These are phyloP conservation scores for Eubucco bourcierii DNA, from an alignment of 2,113 vertebrate species.

Conservation along the genomic window DNA sequence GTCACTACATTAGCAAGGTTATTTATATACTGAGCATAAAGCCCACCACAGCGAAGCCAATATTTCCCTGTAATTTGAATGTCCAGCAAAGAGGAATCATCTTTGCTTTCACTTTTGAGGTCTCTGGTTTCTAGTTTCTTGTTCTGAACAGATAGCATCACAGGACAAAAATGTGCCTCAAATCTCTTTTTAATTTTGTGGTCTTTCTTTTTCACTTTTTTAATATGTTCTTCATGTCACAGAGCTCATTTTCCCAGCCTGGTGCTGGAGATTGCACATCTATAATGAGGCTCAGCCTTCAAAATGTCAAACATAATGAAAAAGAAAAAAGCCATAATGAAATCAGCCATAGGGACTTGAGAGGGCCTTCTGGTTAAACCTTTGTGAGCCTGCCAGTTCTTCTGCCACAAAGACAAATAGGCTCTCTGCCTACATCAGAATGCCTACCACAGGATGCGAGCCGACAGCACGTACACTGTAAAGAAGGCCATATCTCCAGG, in stretches of 20 bases:
- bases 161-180: background rate
- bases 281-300: constrained; percentile 33
- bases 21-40: background rate
- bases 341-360: background rate
- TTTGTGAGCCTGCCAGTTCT: background rate
- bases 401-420: background rate
- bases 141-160: background rate
- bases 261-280: background rate
- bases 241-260: constrained; percentile 23
- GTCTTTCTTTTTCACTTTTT: background rate
- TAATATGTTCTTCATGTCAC: background rate
- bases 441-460: background rate
- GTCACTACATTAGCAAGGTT: background rate
- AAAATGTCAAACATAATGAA: constrained; percentile 56
- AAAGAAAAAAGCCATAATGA: background rate
- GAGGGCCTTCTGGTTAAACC: background rate
- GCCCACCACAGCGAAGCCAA: background rate
- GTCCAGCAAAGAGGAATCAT: background rate
- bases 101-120: background rate
- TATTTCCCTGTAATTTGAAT: background rate
- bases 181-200: background rate
- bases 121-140: background rate
- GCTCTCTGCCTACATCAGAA: background rate
- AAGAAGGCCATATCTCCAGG: background rate
- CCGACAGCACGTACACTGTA: fast-evolving